phyloP scores from a whole-genome alignment of 1,140 invertebrate genomes.

The Lanistes nyassanus region DNA sequence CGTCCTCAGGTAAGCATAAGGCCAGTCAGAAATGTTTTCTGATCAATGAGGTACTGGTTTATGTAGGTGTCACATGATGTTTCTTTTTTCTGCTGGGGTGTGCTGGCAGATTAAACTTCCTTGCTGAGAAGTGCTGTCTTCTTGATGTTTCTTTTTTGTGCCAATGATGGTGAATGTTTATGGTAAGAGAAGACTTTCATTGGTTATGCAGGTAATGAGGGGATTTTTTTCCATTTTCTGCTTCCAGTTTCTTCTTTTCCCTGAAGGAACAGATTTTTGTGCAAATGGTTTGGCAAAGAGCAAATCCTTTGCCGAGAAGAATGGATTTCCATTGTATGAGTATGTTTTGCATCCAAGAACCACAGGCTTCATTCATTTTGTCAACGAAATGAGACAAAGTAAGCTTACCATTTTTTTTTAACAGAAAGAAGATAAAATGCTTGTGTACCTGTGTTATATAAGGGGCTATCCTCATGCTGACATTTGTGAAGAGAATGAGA shows the following conservation, averaged over 20 bases:
- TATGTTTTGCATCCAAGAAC: slow-evolving; percentile 86
- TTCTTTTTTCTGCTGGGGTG: no score
- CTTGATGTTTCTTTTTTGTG: background rate
- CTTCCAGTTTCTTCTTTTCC: slow-evolving; percentile 80
- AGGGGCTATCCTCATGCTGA: no score
- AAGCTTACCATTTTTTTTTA: slow-evolving; percentile 31
- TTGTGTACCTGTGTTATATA: no score
- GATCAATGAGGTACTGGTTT: no score
- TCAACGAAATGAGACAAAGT: slow-evolving; percentile 75
- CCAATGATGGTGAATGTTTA: background rate
- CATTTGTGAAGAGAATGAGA: no score
- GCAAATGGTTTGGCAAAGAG: slow-evolving; percentile 78
- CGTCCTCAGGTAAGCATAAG: slow-evolving; percentile 65
- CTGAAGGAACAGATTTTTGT: slow-evolving; percentile 89
- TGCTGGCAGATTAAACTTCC: no score
- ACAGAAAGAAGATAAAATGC: no score
- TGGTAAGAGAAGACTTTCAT: background rate
- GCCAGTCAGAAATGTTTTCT: no score
- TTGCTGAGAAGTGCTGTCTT: background rate
- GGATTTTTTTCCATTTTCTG: background rate
- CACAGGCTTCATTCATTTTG: slow-evolving; percentile 81
- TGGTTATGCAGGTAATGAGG: background rate
- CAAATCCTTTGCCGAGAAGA: slow-evolving; percentile 77
- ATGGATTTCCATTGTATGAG: slow-evolving; percentile 76
- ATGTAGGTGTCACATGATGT: no score